Evolutionary conservation across 2,888 invertebrate genomes (phyloP), one percentile per base, ranked within the genome.

Genomic region (Acanthococcus lagerstroemiae): DNA sequence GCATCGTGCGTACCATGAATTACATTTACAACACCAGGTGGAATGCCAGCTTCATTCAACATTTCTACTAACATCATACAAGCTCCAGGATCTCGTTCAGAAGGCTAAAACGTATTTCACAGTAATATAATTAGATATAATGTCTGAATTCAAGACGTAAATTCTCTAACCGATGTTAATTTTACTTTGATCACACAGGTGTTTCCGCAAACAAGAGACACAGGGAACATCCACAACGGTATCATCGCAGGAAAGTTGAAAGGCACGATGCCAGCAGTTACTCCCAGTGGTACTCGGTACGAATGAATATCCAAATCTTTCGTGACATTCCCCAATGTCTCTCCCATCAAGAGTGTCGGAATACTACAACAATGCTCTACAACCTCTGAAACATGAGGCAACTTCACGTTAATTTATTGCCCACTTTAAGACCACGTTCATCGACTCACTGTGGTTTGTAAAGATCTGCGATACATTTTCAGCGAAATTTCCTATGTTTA

Each of bases 171-270:
- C 6, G 37, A 37, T 9, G 15, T 7, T 37, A 37, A 15, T 15
- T 48, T 58, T 66, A 73, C 73, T 68, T 90, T 99, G 73, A 99
- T 80, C 65, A 99, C 80, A 77, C 90, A 88, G 0, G 97, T 92
- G 78, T 99, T 99, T 55, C 99, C 99, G 63, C 95, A 92, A 5
- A 92, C 87, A 45, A 89, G 79, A 17, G 90, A 85, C 55, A 89
- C 80, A 0, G 90, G 90, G 82, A 88, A 88, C 83, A 89, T 89
- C 97, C 99, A 99, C 4, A 99, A 81, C 0, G 99, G 99, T 72
- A 99, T 95, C 99, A 99, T 99, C 27, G 97, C 97, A 0, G 99
- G 99, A 78, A 97, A 99, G 78, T 97, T 97, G 77, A 97, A 97
- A 0, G 96, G 96, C n/a, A 94, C 90, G 72, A 97, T 94, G 56